Evolutionary conservation across 1,140 invertebrate species (phyloP), one percentile per base, ranked within the genome.

Genomic region (Galleria mellonella): DNA sequence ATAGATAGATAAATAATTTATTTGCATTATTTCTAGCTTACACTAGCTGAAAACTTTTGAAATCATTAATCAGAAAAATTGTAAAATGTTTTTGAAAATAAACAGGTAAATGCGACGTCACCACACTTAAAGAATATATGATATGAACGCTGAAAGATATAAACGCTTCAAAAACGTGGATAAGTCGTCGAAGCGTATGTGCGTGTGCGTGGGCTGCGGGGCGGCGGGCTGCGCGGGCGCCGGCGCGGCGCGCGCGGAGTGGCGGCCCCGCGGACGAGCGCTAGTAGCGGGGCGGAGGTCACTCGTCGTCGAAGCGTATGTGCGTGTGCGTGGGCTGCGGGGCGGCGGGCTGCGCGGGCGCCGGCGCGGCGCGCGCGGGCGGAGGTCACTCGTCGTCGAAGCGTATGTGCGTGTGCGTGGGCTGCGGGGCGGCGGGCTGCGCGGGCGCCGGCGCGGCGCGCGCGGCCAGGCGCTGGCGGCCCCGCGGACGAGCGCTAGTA

Each of bases 111-210:
- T n/a, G n/a, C n/a, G n/a, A n/a, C n/a, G n/a, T n/a, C n/a, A n/a
- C n/a, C n/a, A n/a, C n/a, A n/a, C n/a, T n/a, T n/a, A n/a, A n/a
- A n/a, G n/a, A n/a, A n/a, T n/a, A n/a, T n/a, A n/a, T n/a, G n/a
- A n/a, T n/a, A n/a, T n/a, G n/a, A n/a, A n/a, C n/a, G n/a, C n/a
- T n/a, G n/a, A n/a, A n/a, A n/a, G n/a, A n/a, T n/a, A n/a, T n/a
- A n/a, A n/a, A n/a, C n/a, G n/a, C n/a, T n/a, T n/a, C n/a, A n/a
- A n/a, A n/a, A n/a, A n/a, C n/a, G n/a, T n/a, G n/a, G n/a, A n/a
- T n/a, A n/a, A n/a, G n/a, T 77, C 72, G 40, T 82, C 79, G 51
- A 83, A 83, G 23, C 79, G 67, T 66, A 83, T 74, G 40, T 83
- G 79, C 28, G 76, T 81, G 55, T 75, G 70, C 4, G 79, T 77